A percentile compares a stretch with the other conserved stretches of the same genome.
These are phyloP conservation scores for Syritta pipiens DNA, from an alignment of 2,888 invertebrate species.

Conservation along the genomic window DNA sequence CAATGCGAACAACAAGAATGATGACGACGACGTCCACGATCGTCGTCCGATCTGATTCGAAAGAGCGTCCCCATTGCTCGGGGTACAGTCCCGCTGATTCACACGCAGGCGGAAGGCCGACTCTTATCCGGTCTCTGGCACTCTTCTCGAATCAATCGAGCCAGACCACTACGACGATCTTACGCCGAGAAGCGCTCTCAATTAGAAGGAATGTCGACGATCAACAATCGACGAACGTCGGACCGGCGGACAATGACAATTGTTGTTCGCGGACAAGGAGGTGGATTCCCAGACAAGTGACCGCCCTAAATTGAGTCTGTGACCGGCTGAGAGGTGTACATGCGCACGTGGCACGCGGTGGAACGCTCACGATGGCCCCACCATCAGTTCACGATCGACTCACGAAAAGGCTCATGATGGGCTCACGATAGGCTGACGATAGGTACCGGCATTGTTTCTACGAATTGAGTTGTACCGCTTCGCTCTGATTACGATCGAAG, in stretches of 20 bases:
- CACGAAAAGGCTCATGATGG: background rate
- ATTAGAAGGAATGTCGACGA: slow-evolving; percentile 44
- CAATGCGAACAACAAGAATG: slow-evolving; percentile 11
- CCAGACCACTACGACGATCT: slow-evolving; percentile 25
- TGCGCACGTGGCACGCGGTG: background rate
- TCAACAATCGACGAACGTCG: slow-evolving; percentile 40
- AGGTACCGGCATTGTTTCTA: slow-evolving; percentile 13
- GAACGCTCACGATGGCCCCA: no score
- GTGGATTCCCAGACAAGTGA: slow-evolving; percentile 46
- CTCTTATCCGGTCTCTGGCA: slow-evolving; percentile 37
- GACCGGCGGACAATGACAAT: slow-evolving; percentile 28
- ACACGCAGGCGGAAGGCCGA: background rate
- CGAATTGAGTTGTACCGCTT: slow-evolving; percentile 22
- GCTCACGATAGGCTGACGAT: slow-evolving; percentile 19
- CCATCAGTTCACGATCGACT: no score
- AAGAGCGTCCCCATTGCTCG: slow-evolving; percentile 15
- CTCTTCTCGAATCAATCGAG: slow-evolving; percentile 8
- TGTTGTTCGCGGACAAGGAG: background rate
- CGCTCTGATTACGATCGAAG: slow-evolving; percentile 6
- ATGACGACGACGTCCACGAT: slow-evolving; percentile 21
- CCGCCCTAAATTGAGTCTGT: background rate
- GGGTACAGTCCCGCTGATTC: slow-evolving; percentile 52
- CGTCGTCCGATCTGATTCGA: slow-evolving; percentile 3
- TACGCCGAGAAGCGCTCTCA: slow-evolving; percentile 40
- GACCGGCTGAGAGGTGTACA: background rate